phyloP scores from a whole-genome alignment of 1,140 invertebrate genomes.

The Melipona quadrifasciata region DNA sequence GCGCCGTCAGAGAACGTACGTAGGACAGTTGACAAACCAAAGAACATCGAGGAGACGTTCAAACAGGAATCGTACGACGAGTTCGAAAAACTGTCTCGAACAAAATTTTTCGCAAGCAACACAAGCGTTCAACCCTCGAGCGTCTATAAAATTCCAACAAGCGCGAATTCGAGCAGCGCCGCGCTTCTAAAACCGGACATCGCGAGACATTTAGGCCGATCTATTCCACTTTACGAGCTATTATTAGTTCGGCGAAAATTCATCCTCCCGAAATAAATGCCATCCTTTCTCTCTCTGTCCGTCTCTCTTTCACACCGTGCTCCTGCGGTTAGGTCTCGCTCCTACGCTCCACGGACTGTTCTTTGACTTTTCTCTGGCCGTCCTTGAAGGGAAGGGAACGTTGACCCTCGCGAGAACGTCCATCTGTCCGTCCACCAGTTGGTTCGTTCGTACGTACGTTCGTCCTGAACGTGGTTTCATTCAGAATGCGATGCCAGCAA shows the following conservation, averaged over 20 bases:
- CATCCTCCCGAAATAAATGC: slow-evolving; percentile 27
- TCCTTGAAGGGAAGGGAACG: slow-evolving; percentile 65
- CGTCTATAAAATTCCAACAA: not conserved
- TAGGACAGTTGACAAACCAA: too few species aligned
- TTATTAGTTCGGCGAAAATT: slow-evolving; percentile 39
- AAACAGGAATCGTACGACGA: not conserved
- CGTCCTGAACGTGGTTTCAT: slow-evolving; percentile 58
- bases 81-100: not conserved
- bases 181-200: slow-evolving; percentile 2
- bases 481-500: slow-evolving; percentile 63
- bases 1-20: too few species aligned
- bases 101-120: not conserved
- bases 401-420: slow-evolving; percentile 59
- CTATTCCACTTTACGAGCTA: slow-evolving; percentile 31
- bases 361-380: slow-evolving; percentile 64
- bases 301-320: slow-evolving; percentile 45
- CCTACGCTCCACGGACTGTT: slow-evolving; percentile 40
- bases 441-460: slow-evolving; percentile 27
- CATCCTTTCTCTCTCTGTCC: not conserved
- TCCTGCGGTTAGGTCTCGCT: slow-evolving; percentile 7
- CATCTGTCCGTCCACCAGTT: slow-evolving; percentile 45
- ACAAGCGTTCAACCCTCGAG: not conserved
- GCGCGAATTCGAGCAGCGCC: not conserved
- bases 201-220: slow-evolving; percentile 27
- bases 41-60: too few species aligned